These are phyloP conservation scores for Natrix natrix DNA, from an alignment of 2,797 vertebrate species.

Conservation along the genomic window DNA sequence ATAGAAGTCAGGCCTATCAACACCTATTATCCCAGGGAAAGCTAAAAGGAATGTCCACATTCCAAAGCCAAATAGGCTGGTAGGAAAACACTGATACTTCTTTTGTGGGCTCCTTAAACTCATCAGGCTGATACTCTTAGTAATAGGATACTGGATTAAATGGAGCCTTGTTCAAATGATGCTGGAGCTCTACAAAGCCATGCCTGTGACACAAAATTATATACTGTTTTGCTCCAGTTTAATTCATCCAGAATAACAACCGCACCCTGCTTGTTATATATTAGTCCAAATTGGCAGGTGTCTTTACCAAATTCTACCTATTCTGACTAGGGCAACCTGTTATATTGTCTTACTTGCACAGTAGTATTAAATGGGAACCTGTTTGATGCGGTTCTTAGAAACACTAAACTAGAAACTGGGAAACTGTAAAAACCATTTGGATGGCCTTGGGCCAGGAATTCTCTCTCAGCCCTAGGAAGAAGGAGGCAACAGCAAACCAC, in stretches of 20 bases:
- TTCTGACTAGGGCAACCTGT: not conserved
- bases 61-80: not conserved
- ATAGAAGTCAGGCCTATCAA: not conserved
- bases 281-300: not conserved
- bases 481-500: not conserved
- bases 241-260: not conserved
- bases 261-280: not conserved
- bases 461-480: not conserved
- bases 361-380: not conserved
- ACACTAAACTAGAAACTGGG: not conserved
- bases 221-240: not conserved
- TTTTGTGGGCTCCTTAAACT: not conserved
- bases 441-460: not conserved
- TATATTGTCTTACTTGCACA: not conserved
- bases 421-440: not conserved
- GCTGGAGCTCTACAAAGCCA: not conserved
- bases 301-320: not conserved
- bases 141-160: not conserved
- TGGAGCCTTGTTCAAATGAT: not conserved
- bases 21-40: not conserved
- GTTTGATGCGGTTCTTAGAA: not conserved
- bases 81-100: not conserved
- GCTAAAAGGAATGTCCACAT: not conserved
- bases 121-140: not conserved
- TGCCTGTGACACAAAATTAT: not conserved